A percentile compares a stretch with the other conserved stretches of the same genome.
These are phyloP conservation scores for Pocillopora damicornis DNA, from an alignment of 64 coral and sea anemone species.

Conservation along the genomic window DNA sequence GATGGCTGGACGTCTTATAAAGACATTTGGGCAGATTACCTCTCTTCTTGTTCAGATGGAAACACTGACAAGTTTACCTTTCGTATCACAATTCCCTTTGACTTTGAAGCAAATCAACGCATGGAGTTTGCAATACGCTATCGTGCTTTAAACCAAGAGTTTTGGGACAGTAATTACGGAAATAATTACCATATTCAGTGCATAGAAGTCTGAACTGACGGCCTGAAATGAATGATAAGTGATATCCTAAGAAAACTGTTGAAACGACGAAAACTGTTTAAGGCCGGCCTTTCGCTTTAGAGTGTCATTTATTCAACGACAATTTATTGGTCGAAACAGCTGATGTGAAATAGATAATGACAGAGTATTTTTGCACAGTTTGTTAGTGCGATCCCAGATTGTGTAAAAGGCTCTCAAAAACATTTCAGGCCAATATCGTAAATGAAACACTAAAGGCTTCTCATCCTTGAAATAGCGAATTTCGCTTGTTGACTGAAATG, in stretches of 20 bases:
- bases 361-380: too few relatives aligned
- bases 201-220: neutral
- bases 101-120: conserved; percentile 26
- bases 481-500: too few relatives aligned
- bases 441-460: too few relatives aligned
- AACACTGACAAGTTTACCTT: conserved; percentile 63
- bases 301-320: too few relatives aligned
- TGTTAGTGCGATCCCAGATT: too few relatives aligned
- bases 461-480: too few relatives aligned
- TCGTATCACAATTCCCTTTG: conserved; percentile 24
- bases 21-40: conserved; percentile 63
- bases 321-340: too few relatives aligned
- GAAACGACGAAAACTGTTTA: neutral
- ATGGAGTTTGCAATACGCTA: conserved; percentile 66
- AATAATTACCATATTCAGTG: conserved; percentile 62
- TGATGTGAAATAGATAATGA: too few relatives aligned
- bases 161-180: conserved; percentile 66
- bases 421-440: too few relatives aligned
- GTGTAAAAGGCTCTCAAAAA: too few relatives aligned
- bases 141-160: conserved; percentile 34
- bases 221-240: neutral
- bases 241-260: neutral
- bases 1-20: conserved; percentile 40
- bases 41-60: conserved; percentile 49
- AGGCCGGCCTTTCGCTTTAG: neutral